Evolutionary conservation across 2,113 vertebrate genomes (phyloP).

Genomic region (Lagopus leucura): DNA sequence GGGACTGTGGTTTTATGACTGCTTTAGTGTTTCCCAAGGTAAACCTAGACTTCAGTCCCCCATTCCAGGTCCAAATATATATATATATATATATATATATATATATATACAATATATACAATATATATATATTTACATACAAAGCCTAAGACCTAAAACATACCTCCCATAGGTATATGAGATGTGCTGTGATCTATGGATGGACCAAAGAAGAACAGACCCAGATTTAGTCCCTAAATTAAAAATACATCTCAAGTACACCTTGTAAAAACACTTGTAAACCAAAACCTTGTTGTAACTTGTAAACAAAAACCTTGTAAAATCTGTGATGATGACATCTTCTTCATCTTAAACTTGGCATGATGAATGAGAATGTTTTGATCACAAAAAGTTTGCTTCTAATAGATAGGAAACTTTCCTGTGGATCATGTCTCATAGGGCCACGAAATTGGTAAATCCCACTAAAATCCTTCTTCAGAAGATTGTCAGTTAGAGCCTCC

Average conservation of each 20-base stretch:
- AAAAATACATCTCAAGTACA: not conserved
- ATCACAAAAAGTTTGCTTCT: not conserved
- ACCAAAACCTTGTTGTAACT: too few relatives aligned
- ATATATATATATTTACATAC: not conserved
- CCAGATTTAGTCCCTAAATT: not conserved
- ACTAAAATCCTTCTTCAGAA: not conserved
- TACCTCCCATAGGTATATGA: not conserved
- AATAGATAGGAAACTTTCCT: not conserved
- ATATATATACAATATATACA: not conserved
- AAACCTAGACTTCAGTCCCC: not conserved
- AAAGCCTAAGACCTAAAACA: not conserved
- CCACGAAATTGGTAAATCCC: not conserved
- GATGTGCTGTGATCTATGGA: not conserved
- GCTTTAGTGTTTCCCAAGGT: not conserved
- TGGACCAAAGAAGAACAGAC: not conserved
- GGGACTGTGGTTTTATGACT: not conserved
- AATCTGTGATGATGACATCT: not conserved
- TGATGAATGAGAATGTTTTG: not conserved
- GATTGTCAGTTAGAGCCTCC: not conserved
- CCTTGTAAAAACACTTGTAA: not conserved
- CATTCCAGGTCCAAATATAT: not conserved
- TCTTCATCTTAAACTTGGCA: not conserved
- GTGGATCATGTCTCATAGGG: not conserved
- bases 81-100: not conserved
- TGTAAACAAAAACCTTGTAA: too few relatives aligned